Conservation (phyloP, 2,888 invertebrate genomes). For the Oxytorus armatus region DNA sequence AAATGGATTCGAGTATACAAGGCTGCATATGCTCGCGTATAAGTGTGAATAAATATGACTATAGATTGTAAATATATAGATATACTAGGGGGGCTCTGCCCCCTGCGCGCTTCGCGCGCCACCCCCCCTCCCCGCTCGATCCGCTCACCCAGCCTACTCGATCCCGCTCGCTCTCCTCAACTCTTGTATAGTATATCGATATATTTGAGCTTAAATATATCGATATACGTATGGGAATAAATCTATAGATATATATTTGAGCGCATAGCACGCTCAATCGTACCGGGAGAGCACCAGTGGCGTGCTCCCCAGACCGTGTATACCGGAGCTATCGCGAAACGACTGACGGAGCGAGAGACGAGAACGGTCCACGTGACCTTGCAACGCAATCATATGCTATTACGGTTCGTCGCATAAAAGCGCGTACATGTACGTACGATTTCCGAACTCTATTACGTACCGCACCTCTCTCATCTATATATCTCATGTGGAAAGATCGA, state of each 20-base stretch:
- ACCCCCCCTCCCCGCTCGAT: too few relatives aligned
- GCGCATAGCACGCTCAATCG: constrained; percentile 38
- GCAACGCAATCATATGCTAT: constrained; percentile 66
- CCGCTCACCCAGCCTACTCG: constrained; percentile 37
- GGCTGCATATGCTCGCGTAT: constrained; percentile 28
- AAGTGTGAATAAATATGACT: constrained; percentile 47
- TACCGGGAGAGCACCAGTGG: constrained; percentile 24
- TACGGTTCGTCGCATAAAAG: constrained; percentile 66
- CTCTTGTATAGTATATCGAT: too few relatives aligned
- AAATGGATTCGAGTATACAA: constrained; percentile 61
- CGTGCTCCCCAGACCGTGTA: constrained; percentile 59
- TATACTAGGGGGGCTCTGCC: too few relatives aligned
- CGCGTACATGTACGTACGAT: constrained; percentile 48
- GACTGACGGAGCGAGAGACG: constrained; percentile 37
- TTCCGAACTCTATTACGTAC: constrained; percentile 30
- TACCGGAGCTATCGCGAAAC: constrained; percentile 49
- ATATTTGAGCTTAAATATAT: constrained; percentile 49
- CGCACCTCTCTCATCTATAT: constrained; percentile 25
- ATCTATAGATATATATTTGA: constrained; percentile 18
- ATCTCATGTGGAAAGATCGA: constrained; percentile 34
- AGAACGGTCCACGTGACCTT: constrained; percentile 61
- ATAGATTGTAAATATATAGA: too few relatives aligned
- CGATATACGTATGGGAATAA: not conserved
- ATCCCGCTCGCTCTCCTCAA: too few relatives aligned
- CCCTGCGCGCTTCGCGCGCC: too few relatives aligned